Percentiles rank a stretch among this genome's conserved stretches.
Evolutionary conservation across 1,140 invertebrate species (phyloP).

Genomic region (Himalopsyche phryganea): DNA sequence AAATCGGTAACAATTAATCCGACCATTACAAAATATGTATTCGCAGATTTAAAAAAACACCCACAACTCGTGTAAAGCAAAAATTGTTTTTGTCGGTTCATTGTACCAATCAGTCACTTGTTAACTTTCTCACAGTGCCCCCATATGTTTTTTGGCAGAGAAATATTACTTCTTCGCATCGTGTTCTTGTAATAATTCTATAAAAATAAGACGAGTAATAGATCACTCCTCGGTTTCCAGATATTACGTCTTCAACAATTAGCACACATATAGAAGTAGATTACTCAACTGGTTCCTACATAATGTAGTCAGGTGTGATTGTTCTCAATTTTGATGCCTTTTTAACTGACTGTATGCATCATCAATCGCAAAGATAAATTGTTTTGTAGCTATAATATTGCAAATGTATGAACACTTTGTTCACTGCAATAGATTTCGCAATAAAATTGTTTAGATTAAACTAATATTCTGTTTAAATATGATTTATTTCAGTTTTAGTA

Average conservation of each 20-base stretch:
- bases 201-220: slow-evolving; percentile 25
- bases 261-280: slow-evolving; percentile 5
- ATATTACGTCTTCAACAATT: slow-evolving; percentile 8
- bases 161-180: slow-evolving; percentile 27
- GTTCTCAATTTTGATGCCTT: slow-evolving; percentile 9
- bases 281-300: slow-evolving; percentile 15
- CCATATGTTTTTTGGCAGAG: slow-evolving; percentile 27
- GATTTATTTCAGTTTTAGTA: no score
- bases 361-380: no score
- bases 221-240: slow-evolving; percentile 16
- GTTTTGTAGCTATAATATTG: no score
- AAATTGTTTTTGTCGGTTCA: slow-evolving; percentile 1
- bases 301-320: slow-evolving; percentile 23
- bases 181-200: slow-evolving; percentile 32
- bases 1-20: no score
- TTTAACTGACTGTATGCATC: background rate
- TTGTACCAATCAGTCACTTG: slow-evolving; percentile 10
- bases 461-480: no score
- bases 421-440: no score
- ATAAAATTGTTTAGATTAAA: no score
- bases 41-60: no score
- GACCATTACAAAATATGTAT: no score
- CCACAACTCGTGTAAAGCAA: no score
- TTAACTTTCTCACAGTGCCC: slow-evolving; percentile 25
- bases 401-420: no score